These are phyloP conservation scores for Saguinus midas DNA, from an alignment of 2,113 vertebrate genomes.

Conservation along the genomic window DNA sequence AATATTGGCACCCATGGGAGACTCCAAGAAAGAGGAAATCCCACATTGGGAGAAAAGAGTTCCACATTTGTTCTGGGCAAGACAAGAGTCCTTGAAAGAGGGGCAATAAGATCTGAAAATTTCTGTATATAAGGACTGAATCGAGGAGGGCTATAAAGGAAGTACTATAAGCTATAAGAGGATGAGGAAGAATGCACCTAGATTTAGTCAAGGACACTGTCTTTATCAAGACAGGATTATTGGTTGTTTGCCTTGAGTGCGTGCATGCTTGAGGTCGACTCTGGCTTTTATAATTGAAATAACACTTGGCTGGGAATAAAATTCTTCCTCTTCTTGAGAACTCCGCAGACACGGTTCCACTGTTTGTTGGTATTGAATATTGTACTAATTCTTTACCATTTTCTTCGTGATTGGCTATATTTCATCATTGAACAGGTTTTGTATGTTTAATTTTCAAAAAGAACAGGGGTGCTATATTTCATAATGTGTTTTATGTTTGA, in stretches of 20 bases:
- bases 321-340: not conserved
- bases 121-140: not conserved
- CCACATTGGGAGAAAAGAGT: fast-evolving
- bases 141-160: fast-evolving
- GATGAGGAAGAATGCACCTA: not conserved
- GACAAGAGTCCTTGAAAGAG: not conserved
- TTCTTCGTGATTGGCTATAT: not conserved
- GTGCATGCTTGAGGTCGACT: not conserved
- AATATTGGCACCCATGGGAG: not conserved
- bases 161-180: not conserved
- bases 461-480: not conserved
- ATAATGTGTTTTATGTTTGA: not conserved
- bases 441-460: not conserved
- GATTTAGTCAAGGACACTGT: not conserved
- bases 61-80: not conserved
- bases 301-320: constrained; percentile 65
- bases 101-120: not conserved
- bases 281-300: not conserved
- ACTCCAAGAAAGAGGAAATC: not conserved
- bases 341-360: not conserved
- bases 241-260: not conserved
- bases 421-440: not conserved
- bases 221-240: not conserved
- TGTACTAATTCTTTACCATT: not conserved
- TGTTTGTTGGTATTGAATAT: not conserved